Evolutionary conservation across 2,888 invertebrate genomes (phyloP).

Genomic region (Pharmacophagus antenor): DNA sequence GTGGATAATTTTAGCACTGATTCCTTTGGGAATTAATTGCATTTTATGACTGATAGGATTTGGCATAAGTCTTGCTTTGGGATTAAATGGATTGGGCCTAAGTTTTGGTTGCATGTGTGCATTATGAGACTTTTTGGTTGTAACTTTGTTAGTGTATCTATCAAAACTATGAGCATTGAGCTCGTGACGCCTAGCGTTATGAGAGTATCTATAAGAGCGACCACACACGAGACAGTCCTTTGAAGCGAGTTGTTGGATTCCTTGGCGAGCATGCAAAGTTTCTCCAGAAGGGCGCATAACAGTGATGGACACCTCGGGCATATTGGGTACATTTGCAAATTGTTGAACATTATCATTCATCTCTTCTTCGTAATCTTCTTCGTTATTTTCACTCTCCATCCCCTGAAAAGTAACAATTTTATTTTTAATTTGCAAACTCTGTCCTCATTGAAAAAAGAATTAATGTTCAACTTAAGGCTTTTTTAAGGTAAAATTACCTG

Average conservation of each 20-base stretch:
- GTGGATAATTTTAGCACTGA: conserved; percentile 55
- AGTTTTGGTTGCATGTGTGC: conserved; percentile 65
- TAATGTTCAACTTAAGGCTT: too few relatives aligned
- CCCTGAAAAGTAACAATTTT: conserved; percentile 49
- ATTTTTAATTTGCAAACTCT: too few relatives aligned
- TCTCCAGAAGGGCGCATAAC: conserved; percentile 73
- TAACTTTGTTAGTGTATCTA: conserved; percentile 74
- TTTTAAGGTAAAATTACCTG: too few relatives aligned
- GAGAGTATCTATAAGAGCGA: conserved; percentile 74
- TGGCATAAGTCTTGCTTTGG: conserved; percentile 74
- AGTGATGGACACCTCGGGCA: conserved; percentile 75
- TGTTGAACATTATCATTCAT: conserved; percentile 44
- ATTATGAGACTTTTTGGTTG: conserved; percentile 51
- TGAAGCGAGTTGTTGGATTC: conserved; percentile 74
- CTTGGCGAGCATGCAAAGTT: conserved; percentile 68
- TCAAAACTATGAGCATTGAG: conserved; percentile 73
- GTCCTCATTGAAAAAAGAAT: too few relatives aligned
- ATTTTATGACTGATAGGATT: conserved; percentile 74
- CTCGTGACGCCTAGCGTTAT: conserved; percentile 75
- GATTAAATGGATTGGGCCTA: conserved; percentile 75
- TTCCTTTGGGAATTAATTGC: conserved; percentile 60
- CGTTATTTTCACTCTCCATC: conserved; percentile 64
- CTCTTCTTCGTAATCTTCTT: conserved; percentile 59
- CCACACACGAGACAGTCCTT: conserved; percentile 77
- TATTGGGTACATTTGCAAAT: conserved; percentile 53